Conservation (phyloP, 2,888 invertebrate species). For the Orthosia gothica region DNA sequence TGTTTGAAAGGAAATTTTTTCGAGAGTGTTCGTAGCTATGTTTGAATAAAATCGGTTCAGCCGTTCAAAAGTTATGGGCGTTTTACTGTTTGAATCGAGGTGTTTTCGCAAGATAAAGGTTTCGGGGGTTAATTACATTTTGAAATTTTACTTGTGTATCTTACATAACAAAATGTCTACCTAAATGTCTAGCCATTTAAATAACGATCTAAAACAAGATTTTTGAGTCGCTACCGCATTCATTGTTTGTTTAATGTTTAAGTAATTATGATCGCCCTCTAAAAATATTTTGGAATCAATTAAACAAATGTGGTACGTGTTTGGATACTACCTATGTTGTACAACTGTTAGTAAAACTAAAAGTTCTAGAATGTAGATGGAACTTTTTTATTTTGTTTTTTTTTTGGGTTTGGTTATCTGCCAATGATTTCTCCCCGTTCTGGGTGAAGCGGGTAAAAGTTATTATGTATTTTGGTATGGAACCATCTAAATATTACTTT, state of each 20-base stretch:
- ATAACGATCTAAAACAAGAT: slow-evolving; percentile 12
- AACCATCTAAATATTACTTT: background rate
- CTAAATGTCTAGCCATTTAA: background rate
- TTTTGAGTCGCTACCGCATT: slow-evolving; percentile 43
- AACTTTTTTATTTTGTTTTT: too few species aligned
- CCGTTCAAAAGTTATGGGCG: too few species aligned
- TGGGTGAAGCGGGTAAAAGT: too few species aligned
- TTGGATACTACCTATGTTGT: background rate
- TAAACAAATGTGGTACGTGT: slow-evolving; percentile 3
- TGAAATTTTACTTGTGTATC: too few species aligned
- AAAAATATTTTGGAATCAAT: slow-evolving; percentile 1
- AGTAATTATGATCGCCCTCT: background rate
- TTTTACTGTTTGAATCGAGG: too few species aligned
- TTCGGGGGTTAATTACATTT: too few species aligned
- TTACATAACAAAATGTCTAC: background rate
- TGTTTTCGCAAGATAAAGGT: too few species aligned
- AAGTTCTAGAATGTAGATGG: background rate
- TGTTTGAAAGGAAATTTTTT: too few species aligned
- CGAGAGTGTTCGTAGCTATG: too few species aligned
- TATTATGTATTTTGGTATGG: background rate
- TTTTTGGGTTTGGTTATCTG: too few species aligned
- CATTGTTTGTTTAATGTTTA: slow-evolving; percentile 22
- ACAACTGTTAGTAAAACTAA: background rate
- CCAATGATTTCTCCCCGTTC: too few species aligned
- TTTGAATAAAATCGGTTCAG: too few species aligned